Conservation (phyloP, 1,140 invertebrate species). For the Centruroides sculpturatus region DNA sequence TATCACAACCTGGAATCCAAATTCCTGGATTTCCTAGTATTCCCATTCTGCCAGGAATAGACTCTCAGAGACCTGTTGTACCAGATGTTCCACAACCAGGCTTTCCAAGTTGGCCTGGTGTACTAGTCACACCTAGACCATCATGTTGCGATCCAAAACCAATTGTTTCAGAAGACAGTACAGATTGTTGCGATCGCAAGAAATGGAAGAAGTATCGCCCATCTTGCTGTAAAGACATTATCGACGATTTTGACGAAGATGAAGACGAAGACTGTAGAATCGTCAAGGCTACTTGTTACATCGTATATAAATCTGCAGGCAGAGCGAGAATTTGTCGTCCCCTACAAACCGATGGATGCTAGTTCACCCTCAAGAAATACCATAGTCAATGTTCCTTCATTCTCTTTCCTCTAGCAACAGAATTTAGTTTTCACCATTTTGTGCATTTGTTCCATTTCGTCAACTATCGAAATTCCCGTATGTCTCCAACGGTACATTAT, state of each 20-base stretch:
- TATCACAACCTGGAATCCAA: not conserved
- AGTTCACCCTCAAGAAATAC: too few species aligned
- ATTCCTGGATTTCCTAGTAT: not conserved
- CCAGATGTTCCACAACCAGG: not conserved
- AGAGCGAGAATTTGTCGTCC: constrained; percentile 12
- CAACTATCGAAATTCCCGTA: too few species aligned
- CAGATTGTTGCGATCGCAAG: constrained; percentile 3
- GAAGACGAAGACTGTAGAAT: constrained; percentile 4
- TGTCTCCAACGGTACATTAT: too few species aligned
- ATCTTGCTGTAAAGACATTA: not conserved
- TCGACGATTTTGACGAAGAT: not conserved
- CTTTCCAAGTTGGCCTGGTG: not conserved
- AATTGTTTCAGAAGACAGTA: too few species aligned
- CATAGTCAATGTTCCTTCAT: too few species aligned
- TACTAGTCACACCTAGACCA: not conserved
- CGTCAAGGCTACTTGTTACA: constrained; percentile 13
- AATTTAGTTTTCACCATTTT: too few species aligned
- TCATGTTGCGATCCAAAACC: not conserved
- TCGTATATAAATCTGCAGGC: constrained; percentile 11
- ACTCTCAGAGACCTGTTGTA: too few species aligned
- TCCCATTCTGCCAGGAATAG: not conserved
- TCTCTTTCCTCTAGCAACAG: too few species aligned
- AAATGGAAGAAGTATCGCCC: not conserved
- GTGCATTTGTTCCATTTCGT: too few species aligned
- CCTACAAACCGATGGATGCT: not conserved